phyloP scores from a whole-genome alignment of 2,113 vertebrate species.

The Falcunculus frontatus region DNA sequence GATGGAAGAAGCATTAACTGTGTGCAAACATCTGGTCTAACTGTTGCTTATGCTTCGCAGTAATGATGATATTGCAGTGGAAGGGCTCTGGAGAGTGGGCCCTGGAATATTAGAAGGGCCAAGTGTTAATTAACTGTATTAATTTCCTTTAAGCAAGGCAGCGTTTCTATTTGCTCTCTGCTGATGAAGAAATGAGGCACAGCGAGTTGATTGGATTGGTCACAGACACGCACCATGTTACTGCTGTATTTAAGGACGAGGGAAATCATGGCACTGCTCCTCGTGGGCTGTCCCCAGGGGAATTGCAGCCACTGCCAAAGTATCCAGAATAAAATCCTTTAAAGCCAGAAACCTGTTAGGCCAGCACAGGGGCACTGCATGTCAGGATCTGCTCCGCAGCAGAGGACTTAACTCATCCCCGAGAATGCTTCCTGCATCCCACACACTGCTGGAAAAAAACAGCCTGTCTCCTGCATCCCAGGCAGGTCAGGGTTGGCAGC shows the following conservation, averaged over 20 bases:
- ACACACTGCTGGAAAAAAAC: neutral
- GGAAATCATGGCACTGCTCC: neutral
- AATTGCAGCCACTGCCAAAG: neutral
- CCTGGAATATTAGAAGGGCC: neutral
- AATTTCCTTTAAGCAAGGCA: neutral
- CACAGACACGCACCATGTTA: neutral
- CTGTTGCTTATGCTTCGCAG: neutral
- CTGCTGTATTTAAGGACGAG: neutral
- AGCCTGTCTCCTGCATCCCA: neutral
- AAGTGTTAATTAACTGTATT: neutral
- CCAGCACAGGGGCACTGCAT: neutral
- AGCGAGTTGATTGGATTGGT: neutral
- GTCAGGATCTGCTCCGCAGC: neutral
- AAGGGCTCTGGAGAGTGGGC: neutral
- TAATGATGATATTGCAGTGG: neutral
- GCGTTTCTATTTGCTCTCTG: neutral
- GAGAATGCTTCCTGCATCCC: neutral
- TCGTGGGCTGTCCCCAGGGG: fast-evolving
- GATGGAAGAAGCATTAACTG: neutral
- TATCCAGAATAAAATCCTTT: neutral
- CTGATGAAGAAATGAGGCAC: neutral
- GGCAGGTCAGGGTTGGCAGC: neutral
- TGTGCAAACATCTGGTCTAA: constrained; percentile 33
- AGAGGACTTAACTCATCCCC: neutral
- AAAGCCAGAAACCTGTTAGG: constrained; percentile 1